A percentile compares a stretch with the other conserved stretches of the same genome.
phyloP scores from a whole-genome alignment of 2,888 invertebrate species.

The Schrankia costaestrigalis region DNA sequence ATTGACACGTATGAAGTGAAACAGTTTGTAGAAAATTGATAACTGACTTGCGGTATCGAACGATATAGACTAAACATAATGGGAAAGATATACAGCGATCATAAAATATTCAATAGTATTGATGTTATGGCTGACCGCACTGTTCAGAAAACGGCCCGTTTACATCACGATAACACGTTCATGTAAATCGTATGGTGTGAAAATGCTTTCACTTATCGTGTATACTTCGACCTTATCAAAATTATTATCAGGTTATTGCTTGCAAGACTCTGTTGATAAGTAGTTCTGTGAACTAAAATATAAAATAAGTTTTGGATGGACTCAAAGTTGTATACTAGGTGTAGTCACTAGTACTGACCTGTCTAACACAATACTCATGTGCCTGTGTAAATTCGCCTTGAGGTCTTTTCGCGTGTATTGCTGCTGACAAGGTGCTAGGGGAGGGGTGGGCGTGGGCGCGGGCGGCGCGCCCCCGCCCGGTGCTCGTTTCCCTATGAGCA shows the following conservation, averaged over 20 bases:
- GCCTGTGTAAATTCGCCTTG: constrained; percentile 75
- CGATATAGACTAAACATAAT: constrained; percentile 13
- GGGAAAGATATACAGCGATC: constrained; percentile 21
- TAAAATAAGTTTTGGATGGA: too few relatives aligned
- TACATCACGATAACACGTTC: constrained; percentile 32
- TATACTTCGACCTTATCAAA: constrained; percentile 24
- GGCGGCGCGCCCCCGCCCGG: constrained; percentile 54
- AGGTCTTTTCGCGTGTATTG: constrained; percentile 72
- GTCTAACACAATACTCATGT: constrained; percentile 79
- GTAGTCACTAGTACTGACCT: constrained; percentile 63
- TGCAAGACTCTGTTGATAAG: constrained; percentile 13
- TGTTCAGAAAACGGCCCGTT: constrained; percentile 25
- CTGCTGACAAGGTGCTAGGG: constrained; percentile 45
- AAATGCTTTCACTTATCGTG: constrained; percentile 37
- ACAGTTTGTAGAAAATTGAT: too few relatives aligned
- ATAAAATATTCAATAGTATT: constrained; percentile 34
- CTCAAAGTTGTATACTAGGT: too few relatives aligned
- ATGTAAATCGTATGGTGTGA: constrained; percentile 29
- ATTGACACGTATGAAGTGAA: too few relatives aligned
- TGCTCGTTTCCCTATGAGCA: constrained; percentile 77
- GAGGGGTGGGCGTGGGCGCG: constrained; percentile 38
- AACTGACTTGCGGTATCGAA: constrained; percentile 19
- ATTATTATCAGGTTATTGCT: constrained; percentile 30
- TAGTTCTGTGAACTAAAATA: too few relatives aligned
- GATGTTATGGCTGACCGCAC: constrained; percentile 24